A percentile compares a stretch with the other conserved stretches of the same genome.
Conservation (phyloP, 2,113 vertebrate species). For the Embiotoca jacksoni region DNA sequence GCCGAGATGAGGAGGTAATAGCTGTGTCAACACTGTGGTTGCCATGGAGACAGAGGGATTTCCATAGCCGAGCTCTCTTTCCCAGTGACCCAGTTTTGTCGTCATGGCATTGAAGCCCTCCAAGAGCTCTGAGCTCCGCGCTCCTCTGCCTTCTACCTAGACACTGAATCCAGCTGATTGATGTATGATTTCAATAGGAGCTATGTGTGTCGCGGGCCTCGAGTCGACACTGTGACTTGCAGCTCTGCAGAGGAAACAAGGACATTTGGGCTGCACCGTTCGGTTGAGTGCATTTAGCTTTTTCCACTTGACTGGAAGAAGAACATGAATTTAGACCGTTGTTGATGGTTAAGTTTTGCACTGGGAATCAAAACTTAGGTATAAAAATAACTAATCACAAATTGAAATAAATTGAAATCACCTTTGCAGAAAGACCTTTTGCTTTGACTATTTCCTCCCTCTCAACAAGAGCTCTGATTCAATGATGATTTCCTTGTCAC, state of each 20-base stretch:
- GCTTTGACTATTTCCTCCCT: neutral
- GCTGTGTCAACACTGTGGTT: conserved; percentile 78
- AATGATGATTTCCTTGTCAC: neutral
- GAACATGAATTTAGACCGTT: conserved; percentile 10
- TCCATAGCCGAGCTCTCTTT: conserved; percentile 59
- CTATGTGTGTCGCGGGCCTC: conserved; percentile 5
- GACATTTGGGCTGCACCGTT: conserved; percentile 20
- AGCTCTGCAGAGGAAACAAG: conserved; percentile 19
- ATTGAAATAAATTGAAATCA: neutral
- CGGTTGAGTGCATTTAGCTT: conserved; percentile 28
- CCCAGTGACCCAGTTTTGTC: conserved; percentile 75
- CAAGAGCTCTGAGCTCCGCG: conserved; percentile 58
- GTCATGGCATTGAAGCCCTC: conserved; percentile 53
- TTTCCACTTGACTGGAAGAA: conserved; percentile 25
- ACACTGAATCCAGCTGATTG: conserved; percentile 54
- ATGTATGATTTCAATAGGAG: conserved; percentile 45
- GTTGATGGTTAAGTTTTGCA: neutral
- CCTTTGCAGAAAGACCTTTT: neutral
- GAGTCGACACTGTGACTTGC: neutral
- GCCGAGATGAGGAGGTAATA: conserved; percentile 64
- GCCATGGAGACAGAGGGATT: conserved; percentile 68
- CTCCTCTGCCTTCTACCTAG: conserved; percentile 56
- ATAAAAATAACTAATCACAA: neutral
- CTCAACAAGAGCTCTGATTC: neutral
- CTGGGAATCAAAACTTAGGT: neutral